Conservation (phyloP, 2,888 invertebrate species). For the Brenthis ino region DNA sequence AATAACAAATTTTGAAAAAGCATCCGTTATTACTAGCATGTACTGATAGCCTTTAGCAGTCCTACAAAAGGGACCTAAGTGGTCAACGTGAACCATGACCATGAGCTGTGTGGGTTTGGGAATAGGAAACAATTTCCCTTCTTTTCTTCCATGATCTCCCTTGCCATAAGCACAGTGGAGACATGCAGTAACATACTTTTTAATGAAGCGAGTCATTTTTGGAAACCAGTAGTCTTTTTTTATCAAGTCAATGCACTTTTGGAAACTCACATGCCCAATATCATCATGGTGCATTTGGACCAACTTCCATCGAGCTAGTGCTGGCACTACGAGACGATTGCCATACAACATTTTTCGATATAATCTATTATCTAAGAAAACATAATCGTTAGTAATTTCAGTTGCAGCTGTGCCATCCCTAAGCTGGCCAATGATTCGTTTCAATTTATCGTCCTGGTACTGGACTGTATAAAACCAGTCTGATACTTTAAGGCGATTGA, state of each 20-base stretch:
- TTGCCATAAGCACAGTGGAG: conserved; percentile 18
- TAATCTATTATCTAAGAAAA: conserved; percentile 34
- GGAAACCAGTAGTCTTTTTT: conserved; percentile 50
- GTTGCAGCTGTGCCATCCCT: conserved; percentile 17
- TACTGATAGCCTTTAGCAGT: conserved; percentile 40
- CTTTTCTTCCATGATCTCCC: conserved; percentile 5
- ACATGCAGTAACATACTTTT: conserved; percentile 45
- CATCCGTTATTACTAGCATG: conserved; percentile 42
- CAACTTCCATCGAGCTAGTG: no score
- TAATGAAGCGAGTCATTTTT: conserved; percentile 39
- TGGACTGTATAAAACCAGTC: conserved; percentile 45
- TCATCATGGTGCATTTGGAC: no score
- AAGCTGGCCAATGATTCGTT: conserved; percentile 35
- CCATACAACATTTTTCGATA: conserved; percentile 43
- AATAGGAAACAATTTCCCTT: conserved; percentile 42
- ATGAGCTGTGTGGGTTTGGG: conserved; percentile 42
- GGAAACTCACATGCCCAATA: no score
- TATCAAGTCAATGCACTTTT: no score
- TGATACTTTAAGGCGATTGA: conserved; percentile 12
- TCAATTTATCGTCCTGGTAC: conserved; percentile 38
- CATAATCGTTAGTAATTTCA: conserved; percentile 40
- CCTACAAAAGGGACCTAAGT: conserved; percentile 43
- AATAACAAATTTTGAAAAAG: conserved; percentile 37
- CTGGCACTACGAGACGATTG: conserved; percentile 46
- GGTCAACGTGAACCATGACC: conserved; percentile 41